phyloP scores from a whole-genome alignment of 2,113 vertebrate genomes.

The Dicerorhinus sumatrensis region DNA sequence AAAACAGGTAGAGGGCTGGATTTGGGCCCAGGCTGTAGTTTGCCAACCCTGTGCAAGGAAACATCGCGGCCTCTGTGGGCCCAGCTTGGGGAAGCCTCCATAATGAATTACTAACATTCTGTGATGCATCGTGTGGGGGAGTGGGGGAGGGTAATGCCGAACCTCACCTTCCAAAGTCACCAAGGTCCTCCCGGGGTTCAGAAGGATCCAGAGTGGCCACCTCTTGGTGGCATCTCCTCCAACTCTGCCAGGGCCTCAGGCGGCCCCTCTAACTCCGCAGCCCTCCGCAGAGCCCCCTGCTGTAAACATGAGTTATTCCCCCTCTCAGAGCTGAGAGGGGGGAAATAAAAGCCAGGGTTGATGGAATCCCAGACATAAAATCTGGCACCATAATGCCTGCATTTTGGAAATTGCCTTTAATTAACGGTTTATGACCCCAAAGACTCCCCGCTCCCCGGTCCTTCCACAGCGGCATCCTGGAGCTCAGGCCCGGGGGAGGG shows the following conservation, averaged over 20 bases:
- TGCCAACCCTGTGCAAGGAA: not conserved
- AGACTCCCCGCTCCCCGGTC: fast-evolving
- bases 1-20: not conserved
- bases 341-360: not conserved
- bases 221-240: not conserved
- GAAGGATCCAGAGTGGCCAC: not conserved
- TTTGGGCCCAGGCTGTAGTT: fast-evolving
- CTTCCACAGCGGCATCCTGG: not conserved
- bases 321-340: not conserved
- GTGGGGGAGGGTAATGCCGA: not conserved
- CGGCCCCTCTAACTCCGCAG: not conserved
- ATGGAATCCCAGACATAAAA: not conserved
- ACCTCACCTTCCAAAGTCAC: not conserved
- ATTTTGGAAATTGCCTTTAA: constrained; percentile 31
- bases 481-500: not conserved
- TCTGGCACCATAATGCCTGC: not conserved
- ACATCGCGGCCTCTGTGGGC: too few relatives aligned
- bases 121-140: fast-evolving
- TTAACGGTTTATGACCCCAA: not conserved
- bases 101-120: fast-evolving
- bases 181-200: fast-evolving
- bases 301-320: not conserved
- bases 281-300: not conserved
- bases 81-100: not conserved
- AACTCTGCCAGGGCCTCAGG: not conserved